Conservation (phyloP, 2,888 invertebrate species). For the Lasioglossum pauxillum region DNA sequence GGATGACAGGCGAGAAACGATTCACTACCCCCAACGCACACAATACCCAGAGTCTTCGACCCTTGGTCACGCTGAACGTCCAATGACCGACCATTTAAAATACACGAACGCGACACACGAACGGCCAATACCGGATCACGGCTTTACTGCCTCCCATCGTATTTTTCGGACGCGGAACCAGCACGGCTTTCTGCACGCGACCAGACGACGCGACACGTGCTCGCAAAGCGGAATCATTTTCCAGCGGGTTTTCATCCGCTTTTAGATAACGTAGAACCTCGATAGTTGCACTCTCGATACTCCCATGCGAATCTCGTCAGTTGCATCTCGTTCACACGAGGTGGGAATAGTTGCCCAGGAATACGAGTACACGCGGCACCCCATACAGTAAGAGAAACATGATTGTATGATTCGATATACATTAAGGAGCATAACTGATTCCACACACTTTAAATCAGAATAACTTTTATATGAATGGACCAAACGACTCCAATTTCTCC, state of each 20-base stretch:
- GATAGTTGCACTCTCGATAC: not conserved
- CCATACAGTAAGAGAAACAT: not conserved
- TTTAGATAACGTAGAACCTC: not conserved
- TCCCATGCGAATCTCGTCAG: not conserved
- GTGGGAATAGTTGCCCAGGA: not conserved
- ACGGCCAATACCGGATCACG: not conserved
- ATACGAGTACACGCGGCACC: not conserved
- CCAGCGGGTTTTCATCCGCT: not conserved
- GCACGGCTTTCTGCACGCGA: not conserved
- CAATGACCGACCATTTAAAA: not conserved
- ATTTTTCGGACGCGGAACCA: not conserved
- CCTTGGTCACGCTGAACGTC: not conserved
- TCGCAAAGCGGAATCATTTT: not conserved
- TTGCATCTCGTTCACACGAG: not conserved
- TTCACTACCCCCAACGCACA: not conserved
- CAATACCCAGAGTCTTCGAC: not conserved
- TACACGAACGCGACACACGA: not conserved
- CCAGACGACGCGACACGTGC: not conserved
- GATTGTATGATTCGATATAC: no score
- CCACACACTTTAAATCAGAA: no score
- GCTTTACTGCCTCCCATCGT: not conserved
- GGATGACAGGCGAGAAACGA: slow-evolving; percentile 5
- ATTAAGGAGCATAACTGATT: no score
- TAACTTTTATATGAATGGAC: no score
- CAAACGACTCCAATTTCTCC: no score